Evolutionary conservation across 1,140 invertebrate genomes (phyloP).

Genomic region (Notospermus geniculatus): DNA sequence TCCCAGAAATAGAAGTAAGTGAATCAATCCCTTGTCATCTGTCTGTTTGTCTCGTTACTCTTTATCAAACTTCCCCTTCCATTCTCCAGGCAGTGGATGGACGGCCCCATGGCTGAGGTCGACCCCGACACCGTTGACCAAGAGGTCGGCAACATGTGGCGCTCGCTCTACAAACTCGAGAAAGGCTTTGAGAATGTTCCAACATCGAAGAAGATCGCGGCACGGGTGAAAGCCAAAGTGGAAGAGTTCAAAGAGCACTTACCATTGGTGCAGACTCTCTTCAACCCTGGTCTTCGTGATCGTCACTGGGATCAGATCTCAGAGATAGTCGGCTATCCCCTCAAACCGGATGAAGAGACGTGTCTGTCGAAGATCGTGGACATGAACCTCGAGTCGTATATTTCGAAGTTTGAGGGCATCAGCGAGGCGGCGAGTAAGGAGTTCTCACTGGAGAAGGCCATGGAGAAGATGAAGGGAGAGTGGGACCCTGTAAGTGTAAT

Average conservation of each 20-base stretch:
- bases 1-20: no score
- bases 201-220: conserved; percentile 80
- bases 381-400: conserved; percentile 85
- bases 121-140: conserved; percentile 86
- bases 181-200: conserved; percentile 81
- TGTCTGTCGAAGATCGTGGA: conserved; percentile 86
- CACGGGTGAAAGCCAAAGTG: conserved; percentile 73
- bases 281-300: conserved; percentile 87
- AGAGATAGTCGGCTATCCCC: conserved; percentile 90
- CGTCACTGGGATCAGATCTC: conserved; percentile 96
- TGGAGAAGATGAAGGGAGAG: conserved; percentile 88
- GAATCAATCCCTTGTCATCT: neutral
- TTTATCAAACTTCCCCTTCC: no score
- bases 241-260: conserved; percentile 88
- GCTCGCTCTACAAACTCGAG: conserved; percentile 83
- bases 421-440: conserved; percentile 95
- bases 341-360: conserved; percentile 79
- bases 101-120: conserved; percentile 74
- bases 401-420: conserved; percentile 86
- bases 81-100: conserved; percentile 55
- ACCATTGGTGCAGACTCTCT: conserved; percentile 86
- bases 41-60: neutral
- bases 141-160: conserved; percentile 76
- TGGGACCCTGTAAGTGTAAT: conserved; percentile 70
- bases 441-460: conserved; percentile 84